phyloP scores from a whole-genome alignment of 2,113 vertebrate species.

The Callaeas wilsoni region DNA sequence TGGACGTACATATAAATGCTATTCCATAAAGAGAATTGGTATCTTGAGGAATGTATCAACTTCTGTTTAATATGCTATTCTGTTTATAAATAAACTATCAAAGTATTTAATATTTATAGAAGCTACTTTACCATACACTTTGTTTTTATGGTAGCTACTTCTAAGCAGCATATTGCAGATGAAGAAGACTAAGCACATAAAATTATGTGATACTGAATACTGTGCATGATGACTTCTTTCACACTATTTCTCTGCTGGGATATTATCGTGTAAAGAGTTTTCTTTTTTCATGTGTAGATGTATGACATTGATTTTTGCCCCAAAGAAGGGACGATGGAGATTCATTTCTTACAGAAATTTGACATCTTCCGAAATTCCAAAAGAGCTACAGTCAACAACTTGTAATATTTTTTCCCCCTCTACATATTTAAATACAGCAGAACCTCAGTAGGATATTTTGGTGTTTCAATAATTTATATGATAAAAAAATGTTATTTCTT shows the following conservation, averaged over 20 bases:
- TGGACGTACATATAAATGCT: fast-evolving
- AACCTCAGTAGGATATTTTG: not conserved
- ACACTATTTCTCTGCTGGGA: not conserved
- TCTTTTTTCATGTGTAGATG: not conserved
- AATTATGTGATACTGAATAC: not conserved
- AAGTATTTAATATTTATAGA: not conserved
- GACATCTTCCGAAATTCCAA: not conserved
- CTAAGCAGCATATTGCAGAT: not conserved
- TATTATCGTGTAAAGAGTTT: not conserved
- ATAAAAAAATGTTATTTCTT: not conserved
- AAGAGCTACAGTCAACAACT: not conserved
- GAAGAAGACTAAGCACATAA: not conserved
- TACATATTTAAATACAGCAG: not conserved
- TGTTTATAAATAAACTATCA: not conserved
- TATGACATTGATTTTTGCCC: not conserved
- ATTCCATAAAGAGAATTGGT: not conserved
- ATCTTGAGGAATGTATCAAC: not conserved
- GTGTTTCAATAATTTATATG: not conserved
- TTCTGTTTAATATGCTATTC: not conserved
- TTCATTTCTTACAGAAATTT: not conserved
- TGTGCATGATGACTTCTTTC: not conserved
- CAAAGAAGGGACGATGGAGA: not conserved
- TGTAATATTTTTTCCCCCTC: not conserved
- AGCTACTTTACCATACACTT: not conserved
- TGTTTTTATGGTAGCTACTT: not conserved